phyloP scores from a whole-genome alignment of 2,888 invertebrate species.

The Nowickia ferox region DNA sequence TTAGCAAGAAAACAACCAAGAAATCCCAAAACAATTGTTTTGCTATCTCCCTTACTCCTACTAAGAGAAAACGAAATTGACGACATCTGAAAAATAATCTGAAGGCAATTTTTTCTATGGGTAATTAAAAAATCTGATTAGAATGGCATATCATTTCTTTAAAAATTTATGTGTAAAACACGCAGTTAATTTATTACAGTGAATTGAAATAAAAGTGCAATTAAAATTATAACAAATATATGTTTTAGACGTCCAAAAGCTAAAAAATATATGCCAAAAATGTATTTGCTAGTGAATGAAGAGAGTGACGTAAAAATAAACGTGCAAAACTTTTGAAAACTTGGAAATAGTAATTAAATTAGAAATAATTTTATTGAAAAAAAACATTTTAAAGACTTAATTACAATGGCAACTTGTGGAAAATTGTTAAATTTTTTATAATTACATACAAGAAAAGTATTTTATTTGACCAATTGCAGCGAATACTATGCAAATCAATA shows the following conservation, averaged over 20 bases:
- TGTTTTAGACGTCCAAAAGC: background rate
- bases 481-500: slow-evolving; percentile 20
- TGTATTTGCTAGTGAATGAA: background rate
- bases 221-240: background rate
- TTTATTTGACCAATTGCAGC: slow-evolving; percentile 14
- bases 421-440: slow-evolving; percentile 28
- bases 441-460: slow-evolving; percentile 6
- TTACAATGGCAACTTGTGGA: background rate
- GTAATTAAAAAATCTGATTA: slow-evolving; percentile 61
- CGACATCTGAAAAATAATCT: slow-evolving; percentile 3
- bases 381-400: too few species aligned
- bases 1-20: background rate
- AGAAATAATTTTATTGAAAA: background rate
- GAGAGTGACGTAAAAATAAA: slow-evolving; percentile 59
- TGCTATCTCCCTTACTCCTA: slow-evolving; percentile 12
- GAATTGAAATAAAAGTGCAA: slow-evolving; percentile 3
- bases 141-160: slow-evolving; percentile 56
- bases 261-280: background rate
- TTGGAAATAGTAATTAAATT: background rate
- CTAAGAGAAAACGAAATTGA: background rate
- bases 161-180: slow-evolving; percentile 46
- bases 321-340: slow-evolving; percentile 39
- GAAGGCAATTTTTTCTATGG: slow-evolving; percentile 20
- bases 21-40: slow-evolving; percentile 39
- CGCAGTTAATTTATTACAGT: slow-evolving; percentile 17